Base-by-base conservation (phyloP, 2,113 vertebrate genomes). In the Vidua chalybeata region DNA sequence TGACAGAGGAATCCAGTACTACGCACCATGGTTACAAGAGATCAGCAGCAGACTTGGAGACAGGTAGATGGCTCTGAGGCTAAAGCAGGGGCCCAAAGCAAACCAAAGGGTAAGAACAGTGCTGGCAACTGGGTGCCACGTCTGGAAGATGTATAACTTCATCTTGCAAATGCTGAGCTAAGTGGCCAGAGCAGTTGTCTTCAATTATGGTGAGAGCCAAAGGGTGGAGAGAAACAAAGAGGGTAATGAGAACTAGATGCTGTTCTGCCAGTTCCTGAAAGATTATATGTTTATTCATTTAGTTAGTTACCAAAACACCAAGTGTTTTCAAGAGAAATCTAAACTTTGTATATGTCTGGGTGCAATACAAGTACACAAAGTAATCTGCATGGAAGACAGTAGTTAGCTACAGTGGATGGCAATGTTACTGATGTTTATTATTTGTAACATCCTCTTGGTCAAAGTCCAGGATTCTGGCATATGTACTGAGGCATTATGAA, bases 101-200 rank as follows among this genome's bases (percentile, higher is more conserved):
- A 21, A 64, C 27, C 77, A 81, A 62, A 82, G 79, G 55, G 54
- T 73, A 91, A 59, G 74, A 89, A 88, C 68, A 78, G 55, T 83
- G 43, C 80, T 94, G 91, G 83, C 86, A 94, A 62, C 63, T 56
- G 54, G 56, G 86, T 94, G 74, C 83, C 94, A 95, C 0, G 2
- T 92, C 87, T 96, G 83, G 56, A 93, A 89, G 68, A 95, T 52
- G 64, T 91, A 66, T 64, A 92, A 95, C 73, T 95, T 96, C 85
- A 92, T 97, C 89, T 92, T 84, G 51, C 91, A 95, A 63, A 93
- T 78, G 87, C 67, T 75, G 59, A 93, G 79, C 33, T 61, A 83
- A 95, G 46, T 64, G 49, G 80, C 87, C 95, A 96, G 61, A 95
- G 91, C 95, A 96, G 94, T 97, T 97, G 94, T 97, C 89, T 95